Base-by-base conservation (phyloP, 2,797 vertebrate genomes). In the Manis crassicaudata region DNA sequence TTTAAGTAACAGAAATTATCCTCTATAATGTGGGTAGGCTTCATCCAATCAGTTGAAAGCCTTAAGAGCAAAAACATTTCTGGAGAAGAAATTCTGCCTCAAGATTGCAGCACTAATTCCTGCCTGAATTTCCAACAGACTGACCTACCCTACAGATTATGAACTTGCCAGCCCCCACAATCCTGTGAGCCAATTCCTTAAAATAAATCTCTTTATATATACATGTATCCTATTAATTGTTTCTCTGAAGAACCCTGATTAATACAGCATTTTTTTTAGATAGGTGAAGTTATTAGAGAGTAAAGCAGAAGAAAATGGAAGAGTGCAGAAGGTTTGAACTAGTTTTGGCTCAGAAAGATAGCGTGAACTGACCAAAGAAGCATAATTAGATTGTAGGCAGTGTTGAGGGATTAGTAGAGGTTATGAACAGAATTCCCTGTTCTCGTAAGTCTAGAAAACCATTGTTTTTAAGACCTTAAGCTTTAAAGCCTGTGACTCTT, bases 21-120 rank as follows among this genome's bases (percentile, higher is more conserved):
- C 68, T 92, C n/a, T 50, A 58, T 89, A 79, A 79, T 54, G 35
- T 81, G 21, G 25, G 32, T 92, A 2, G 56, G 65, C 9, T 62
- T 96, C 50, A 60, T 65, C 29, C 2, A 89, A 67, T 46, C 27
- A 43, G 21, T 77, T 83, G 68, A 58, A 81, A 54, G 17, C 62
- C 90, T 67, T 70, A 40, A 76, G 18, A 75, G 54, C 70, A 90
- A 72, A 96, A 76, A 72, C 16, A 58, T 82, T 90, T 90, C 32
- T 56, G 32, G 21, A 82, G 40, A 95, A 95, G 79, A 76, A 96
- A 91, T 93, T 91, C 27, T 92, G 25, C 52, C 52, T 95, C 32
- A 93, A 93, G 46, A 77, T 32, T 46, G 20, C n/a, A 89, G 23
- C 80, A 77, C 77, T 87, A 90, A 87, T n/a, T 56, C 32, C 68